These are phyloP conservation scores for Bursaphelenchus okinawaensis DNA, from an alignment of 2,888 invertebrate genomes.

Conservation along the genomic window DNA sequence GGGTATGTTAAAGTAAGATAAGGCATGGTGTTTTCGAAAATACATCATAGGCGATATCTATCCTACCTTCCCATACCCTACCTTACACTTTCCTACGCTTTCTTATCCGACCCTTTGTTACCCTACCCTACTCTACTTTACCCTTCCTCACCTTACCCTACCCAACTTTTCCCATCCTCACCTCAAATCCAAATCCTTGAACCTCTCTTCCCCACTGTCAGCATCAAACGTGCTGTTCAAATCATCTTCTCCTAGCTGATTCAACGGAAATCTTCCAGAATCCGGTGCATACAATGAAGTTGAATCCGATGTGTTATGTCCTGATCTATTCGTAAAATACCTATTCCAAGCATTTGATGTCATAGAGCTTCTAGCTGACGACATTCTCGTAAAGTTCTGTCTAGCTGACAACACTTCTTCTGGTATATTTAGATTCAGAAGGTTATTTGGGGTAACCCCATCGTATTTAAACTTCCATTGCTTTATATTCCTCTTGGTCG, in stretches of 20 bases:
- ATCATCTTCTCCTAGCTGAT: constrained; percentile 30
- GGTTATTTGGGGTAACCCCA: constrained; percentile 22
- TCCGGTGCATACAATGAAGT: constrained; percentile 12
- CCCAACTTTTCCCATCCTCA: background rate
- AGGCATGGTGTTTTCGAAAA: too few species aligned
- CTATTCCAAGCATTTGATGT: constrained; percentile 40
- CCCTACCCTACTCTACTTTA: too few species aligned
- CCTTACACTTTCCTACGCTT: too few species aligned
- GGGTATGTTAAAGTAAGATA: too few species aligned
- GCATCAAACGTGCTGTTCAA: background rate
- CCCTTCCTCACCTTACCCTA: too few species aligned
- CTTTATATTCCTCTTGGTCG: constrained; percentile 6
- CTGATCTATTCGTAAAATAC: constrained; percentile 34
- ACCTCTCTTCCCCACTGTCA: background rate
- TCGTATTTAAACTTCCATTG: constrained; percentile 32
- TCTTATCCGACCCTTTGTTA: too few species aligned
- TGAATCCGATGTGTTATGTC: constrained; percentile 25
- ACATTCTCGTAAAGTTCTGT: constrained; percentile 41
- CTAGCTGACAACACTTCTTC: constrained; percentile 17
- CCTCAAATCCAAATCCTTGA: background rate
- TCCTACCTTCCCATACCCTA: too few species aligned
- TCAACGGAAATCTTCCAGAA: constrained; percentile 23
- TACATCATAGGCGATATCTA: too few species aligned
- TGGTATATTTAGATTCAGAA: constrained; percentile 19
- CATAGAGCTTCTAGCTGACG: constrained; percentile 49